A percentile compares a stretch with the other conserved stretches of the same genome.
Evolutionary conservation across 2,797 vertebrate genomes (phyloP).

Genomic region (Falco berigora): DNA sequence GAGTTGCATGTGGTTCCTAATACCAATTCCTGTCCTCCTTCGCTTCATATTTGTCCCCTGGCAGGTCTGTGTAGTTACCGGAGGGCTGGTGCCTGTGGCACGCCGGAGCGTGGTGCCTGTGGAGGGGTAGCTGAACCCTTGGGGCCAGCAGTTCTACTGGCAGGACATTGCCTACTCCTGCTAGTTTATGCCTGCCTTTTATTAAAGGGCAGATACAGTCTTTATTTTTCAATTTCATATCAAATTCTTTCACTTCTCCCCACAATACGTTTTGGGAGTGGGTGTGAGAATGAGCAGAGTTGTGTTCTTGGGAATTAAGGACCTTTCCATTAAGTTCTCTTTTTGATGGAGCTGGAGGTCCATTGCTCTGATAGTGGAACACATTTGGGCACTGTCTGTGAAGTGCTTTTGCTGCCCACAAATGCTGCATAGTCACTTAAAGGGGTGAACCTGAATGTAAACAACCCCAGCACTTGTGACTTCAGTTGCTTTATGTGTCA

Average conservation of each 20-base stretch:
- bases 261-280: neutral
- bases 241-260: neutral
- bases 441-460: neutral
- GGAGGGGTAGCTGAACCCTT: accelerated
- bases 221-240: neutral
- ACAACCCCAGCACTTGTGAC: neutral
- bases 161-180: neutral
- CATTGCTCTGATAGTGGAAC: neutral
- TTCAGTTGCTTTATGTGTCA: neutral
- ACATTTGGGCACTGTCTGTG: neutral
- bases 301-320: neutral
- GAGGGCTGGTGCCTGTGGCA: neutral
- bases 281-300: neutral
- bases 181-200: neutral
- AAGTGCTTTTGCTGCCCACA: neutral
- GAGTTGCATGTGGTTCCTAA: neutral
- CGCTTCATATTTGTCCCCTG: neutral
- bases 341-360: neutral
- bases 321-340: neutral
- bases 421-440: neutral
- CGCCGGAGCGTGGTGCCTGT: neutral
- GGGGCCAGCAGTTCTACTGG: neutral
- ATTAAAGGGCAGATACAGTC: neutral
- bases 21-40: neutral
- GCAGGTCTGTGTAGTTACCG: neutral